phyloP scores from a whole-genome alignment of 2,888 invertebrate species.

The Drosophila merina region DNA sequence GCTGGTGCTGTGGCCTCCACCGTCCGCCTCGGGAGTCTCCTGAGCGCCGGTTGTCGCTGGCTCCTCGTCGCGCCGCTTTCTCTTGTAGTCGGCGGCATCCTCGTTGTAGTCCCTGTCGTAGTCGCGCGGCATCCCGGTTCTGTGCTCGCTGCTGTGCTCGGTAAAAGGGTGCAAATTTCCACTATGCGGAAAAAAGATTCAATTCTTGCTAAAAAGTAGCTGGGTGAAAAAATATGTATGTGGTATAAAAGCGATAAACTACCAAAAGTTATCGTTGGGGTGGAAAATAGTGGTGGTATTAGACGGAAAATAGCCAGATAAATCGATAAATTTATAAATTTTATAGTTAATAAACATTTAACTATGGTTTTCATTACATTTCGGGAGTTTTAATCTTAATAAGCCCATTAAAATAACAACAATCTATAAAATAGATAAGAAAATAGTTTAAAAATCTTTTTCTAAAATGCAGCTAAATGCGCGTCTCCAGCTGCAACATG shows the following conservation, averaged over 20 bases:
- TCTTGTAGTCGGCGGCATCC: conserved; percentile 81
- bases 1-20: conserved; percentile 62
- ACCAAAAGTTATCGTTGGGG: neutral
- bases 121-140: conserved; percentile 80
- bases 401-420: too few species aligned
- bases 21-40: conserved; percentile 70
- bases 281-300: neutral
- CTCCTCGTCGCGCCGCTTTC: conserved; percentile 82
- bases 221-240: conserved; percentile 37
- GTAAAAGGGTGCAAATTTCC: neutral
- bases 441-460: neutral
- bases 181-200: conserved; percentile 18
- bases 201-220: conserved; percentile 18
- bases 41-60: conserved; percentile 61
- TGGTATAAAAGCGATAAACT: conserved; percentile 18
- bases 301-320: neutral
- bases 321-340: neutral
- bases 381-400: too few species aligned
- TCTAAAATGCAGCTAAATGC: neutral
- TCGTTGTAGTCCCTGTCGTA: conserved; percentile 83
- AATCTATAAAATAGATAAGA: too few species aligned
- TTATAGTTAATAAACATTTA: neutral
- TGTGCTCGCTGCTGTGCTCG: neutral
- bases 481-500: neutral
- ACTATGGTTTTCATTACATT: neutral